These are phyloP conservation scores for Engystomops pustulosus DNA, from an alignment of 2,113 vertebrate genomes.

Conservation along the genomic window DNA sequence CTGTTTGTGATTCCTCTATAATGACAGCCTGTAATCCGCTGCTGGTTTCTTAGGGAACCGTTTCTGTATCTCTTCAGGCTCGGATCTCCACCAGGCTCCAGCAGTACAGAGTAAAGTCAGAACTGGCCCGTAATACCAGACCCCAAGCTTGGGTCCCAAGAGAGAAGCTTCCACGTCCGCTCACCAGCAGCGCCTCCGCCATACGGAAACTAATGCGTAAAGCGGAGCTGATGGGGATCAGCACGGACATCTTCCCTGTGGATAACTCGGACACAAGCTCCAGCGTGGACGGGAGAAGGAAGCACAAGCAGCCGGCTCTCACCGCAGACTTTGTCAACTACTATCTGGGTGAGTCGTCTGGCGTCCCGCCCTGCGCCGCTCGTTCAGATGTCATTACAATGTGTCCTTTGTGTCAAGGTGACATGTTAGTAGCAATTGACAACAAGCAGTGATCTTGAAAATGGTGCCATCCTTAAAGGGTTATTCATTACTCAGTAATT, in stretches of 20 bases:
- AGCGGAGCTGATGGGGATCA: constrained; percentile 97
- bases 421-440: no score
- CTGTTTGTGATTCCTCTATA: no score
- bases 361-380: no score
- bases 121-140: constrained; percentile 91
- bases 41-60: constrained; percentile 10
- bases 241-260: constrained; percentile 96
- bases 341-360: constrained; percentile 87
- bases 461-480: no score
- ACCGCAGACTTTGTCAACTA: constrained; percentile 98
- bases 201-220: constrained; percentile 97
- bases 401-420: no score
- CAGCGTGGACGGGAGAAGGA: constrained; percentile 92
- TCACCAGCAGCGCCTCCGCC: constrained; percentile 95
- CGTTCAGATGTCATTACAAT: no score
- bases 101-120: constrained; percentile 94
- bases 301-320: constrained; percentile 96
- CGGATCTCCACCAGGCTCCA: constrained; percentile 93
- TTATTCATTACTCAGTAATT: no score
- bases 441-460: no score
- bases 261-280: constrained; percentile 93
- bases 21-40: background rate
- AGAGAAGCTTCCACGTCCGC: constrained; percentile 92
- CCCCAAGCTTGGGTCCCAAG: constrained; percentile 97
- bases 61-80: constrained; percentile 73